phyloP scores from a whole-genome alignment of 2,888 invertebrate genomes.

The Acleris holmiana region DNA sequence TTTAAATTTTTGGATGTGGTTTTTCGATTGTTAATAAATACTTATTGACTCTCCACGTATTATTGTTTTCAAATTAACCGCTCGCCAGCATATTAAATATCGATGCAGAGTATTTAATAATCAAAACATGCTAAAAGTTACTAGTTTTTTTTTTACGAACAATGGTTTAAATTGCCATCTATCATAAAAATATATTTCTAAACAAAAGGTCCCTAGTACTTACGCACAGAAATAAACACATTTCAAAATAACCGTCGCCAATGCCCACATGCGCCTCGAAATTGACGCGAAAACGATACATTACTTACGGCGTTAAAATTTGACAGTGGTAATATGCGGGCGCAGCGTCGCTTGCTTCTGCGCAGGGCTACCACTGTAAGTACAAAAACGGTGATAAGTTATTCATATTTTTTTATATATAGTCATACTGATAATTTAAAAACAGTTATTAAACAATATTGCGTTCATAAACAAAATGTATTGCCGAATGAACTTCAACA shows the following conservation, averaged over 20 bases:
- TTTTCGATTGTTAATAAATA: neutral
- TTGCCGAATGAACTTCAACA: too few species aligned
- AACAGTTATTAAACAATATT: too few species aligned
- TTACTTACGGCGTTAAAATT: slow-evolving; percentile 34
- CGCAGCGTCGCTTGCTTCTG: neutral
- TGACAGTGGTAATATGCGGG: slow-evolving; percentile 36
- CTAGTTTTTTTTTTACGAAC: too few species aligned
- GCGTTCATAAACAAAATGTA: too few species aligned
- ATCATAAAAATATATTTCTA: neutral
- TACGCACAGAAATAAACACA: slow-evolving; percentile 16
- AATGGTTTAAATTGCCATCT: too few species aligned
- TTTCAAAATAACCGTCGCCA: slow-evolving; percentile 32
- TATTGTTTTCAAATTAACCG: too few species aligned
- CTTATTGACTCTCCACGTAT: neutral
- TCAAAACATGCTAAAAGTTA: too few species aligned
- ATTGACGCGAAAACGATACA: slow-evolving; percentile 40
- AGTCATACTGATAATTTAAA: too few species aligned
- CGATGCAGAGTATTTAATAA: too few species aligned
- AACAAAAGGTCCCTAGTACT: neutral
- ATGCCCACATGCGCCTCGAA: slow-evolving; percentile 34
- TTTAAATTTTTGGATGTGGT: neutral
- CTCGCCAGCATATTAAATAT: too few species aligned
- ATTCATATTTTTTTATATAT: too few species aligned
- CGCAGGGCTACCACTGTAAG: slow-evolving; percentile 1
- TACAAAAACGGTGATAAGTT: too few species aligned